These are phyloP conservation scores for Lycorma delicatula DNA, from an alignment of 1,140 invertebrate genomes.

Conservation along the genomic window DNA sequence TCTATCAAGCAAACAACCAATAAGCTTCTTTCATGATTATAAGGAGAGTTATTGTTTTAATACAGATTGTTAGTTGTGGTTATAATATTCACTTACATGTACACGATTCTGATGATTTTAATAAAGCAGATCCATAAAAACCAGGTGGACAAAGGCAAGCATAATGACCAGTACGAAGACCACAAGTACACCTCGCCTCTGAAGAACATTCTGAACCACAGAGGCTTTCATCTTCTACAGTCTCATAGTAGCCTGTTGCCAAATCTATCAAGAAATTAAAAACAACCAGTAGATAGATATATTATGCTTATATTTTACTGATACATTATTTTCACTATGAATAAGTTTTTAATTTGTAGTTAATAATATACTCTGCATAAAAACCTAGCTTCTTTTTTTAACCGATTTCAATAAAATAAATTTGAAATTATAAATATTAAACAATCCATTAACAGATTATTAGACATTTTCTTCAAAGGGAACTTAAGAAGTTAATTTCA, in stretches of 20 bases:
- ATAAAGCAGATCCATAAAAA: slow-evolving; percentile 52
- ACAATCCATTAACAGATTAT: no score
- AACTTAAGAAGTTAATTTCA: no score
- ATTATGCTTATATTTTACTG: slow-evolving; percentile 10
- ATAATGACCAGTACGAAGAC: slow-evolving; percentile 57
- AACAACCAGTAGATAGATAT: no score
- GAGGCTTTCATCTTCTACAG: slow-evolving; percentile 38
- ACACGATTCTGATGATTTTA: slow-evolving; percentile 44
- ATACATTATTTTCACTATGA: slow-evolving; percentile 7
- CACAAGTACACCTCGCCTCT: slow-evolving; percentile 53
- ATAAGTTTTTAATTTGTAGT: neutral
- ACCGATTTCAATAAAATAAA: no score
- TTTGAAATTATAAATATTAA: no score
- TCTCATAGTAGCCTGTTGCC: slow-evolving; percentile 47
- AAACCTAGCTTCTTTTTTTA: no score
- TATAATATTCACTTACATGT: slow-evolving; percentile 52
- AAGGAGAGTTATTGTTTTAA: no score
- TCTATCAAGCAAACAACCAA: no score
- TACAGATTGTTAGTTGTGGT: no score
- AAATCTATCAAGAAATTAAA: slow-evolving; percentile 44
- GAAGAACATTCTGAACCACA: slow-evolving; percentile 53
- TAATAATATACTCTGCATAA: no score
- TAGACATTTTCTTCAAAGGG: no score
- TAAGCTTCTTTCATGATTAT: no score
- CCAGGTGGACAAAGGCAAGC: slow-evolving; percentile 55